phyloP scores from a whole-genome alignment of 2,888 invertebrate species.

The Hypena proboscidalis region DNA sequence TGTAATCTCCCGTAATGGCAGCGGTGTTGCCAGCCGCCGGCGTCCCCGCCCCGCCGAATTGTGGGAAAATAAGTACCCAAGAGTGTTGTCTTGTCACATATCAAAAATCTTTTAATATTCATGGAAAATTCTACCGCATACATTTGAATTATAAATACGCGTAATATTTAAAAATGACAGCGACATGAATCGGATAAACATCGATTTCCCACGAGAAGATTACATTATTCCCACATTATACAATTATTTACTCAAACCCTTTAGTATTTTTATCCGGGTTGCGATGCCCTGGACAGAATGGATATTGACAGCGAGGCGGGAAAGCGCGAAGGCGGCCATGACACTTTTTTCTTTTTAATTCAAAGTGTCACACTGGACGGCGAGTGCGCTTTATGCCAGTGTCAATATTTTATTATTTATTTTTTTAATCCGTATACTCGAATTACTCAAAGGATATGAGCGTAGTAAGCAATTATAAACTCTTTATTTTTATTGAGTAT shows the following conservation, averaged over 20 bases:
- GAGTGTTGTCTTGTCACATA: conserved; percentile 29
- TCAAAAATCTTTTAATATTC: conserved; percentile 39
- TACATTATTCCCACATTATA: conserved; percentile 48
- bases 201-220: conserved; percentile 44
- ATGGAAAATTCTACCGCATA: conserved; percentile 29
- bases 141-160: conserved; percentile 32
- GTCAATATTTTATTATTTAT: conserved; percentile 38
- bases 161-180: conserved; percentile 40
- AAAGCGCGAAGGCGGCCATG: conserved; percentile 63
- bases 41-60: conserved; percentile 45
- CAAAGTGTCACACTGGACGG: conserved; percentile 54
- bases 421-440: conserved; percentile 27
- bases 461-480: conserved; percentile 38
- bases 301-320: conserved; percentile 68
- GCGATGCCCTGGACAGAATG: conserved; percentile 51
- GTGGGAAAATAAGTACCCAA: conserved; percentile 51
- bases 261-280: conserved; percentile 54
- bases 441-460: conserved; percentile 38
- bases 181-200: conserved; percentile 31
- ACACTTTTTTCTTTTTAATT: conserved; percentile 65
- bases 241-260: conserved; percentile 54
- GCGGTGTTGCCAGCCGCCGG: conserved; percentile 66
- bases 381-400: conserved; percentile 57
- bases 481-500: conserved; percentile 40
- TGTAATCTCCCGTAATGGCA: conserved; percentile 79